Conservation (phyloP, 2,113 vertebrate genomes). For the Acinonyx jubatus region DNA sequence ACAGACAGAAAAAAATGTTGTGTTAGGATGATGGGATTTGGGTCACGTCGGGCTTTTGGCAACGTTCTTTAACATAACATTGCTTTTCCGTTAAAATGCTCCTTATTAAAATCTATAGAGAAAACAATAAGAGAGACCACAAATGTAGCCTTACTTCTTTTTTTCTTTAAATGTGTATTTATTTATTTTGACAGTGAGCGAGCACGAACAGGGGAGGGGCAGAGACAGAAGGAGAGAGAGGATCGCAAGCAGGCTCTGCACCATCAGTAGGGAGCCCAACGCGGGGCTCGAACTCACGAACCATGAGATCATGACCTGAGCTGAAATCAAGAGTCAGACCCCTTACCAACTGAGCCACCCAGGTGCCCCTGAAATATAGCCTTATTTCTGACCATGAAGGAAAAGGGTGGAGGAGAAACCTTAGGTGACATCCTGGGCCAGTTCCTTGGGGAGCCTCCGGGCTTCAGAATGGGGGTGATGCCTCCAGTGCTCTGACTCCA, state of each 20-base stretch:
- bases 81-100: neutral
- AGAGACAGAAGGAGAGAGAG: too few species aligned
- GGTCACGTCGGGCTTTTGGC: neutral
- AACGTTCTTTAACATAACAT: neutral
- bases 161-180: too few species aligned
- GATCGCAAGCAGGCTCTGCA: too few species aligned
- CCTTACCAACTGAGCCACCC: too few species aligned
- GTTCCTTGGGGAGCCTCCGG: fast-evolving
- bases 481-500: neutral
- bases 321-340: too few species aligned
- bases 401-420: neutral
- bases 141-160: neutral
- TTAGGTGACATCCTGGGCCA: neutral
- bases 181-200: too few species aligned
- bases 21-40: neutral
- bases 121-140: neutral
- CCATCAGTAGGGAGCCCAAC: too few species aligned
- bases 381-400: neutral
- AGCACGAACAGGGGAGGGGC: too few species aligned
- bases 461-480: neutral
- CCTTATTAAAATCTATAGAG: neutral
- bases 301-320: too few species aligned
- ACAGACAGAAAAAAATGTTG: neutral
- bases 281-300: too few species aligned
- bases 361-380: neutral